Conservation (phyloP, 2,113 vertebrate genomes). For the Columba janthina region DNA sequence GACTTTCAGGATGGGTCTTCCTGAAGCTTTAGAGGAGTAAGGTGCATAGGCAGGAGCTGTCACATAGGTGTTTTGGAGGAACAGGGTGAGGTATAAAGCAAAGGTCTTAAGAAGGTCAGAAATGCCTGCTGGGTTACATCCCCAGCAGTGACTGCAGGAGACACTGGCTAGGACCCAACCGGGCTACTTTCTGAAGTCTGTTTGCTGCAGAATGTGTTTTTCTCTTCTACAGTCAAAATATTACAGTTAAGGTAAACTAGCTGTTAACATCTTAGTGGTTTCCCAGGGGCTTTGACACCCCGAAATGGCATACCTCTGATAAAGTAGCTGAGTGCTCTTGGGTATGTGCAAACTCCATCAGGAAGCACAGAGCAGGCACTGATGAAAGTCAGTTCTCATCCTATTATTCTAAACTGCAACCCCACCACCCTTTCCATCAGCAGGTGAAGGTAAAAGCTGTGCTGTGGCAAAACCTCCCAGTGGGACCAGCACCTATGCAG, state of each 20-base stretch:
- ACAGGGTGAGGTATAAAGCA: neutral
- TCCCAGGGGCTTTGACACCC: neutral
- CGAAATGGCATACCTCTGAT: neutral
- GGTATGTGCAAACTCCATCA: neutral
- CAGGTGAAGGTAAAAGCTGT: too few relatives aligned
- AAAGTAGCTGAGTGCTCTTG: neutral
- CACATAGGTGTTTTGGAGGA: neutral
- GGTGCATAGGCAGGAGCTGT: neutral
- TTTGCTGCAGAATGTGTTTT: neutral
- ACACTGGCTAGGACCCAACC: neutral
- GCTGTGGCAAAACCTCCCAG: too few relatives aligned
- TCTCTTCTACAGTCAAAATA: neutral
- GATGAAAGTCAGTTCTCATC: accelerated
- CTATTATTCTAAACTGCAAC: neutral
- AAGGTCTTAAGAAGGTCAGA: neutral
- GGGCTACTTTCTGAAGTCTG: neutral
- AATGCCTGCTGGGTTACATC: neutral
- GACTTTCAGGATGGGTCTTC: neutral
- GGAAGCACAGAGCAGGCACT: neutral
- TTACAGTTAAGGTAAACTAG: neutral
- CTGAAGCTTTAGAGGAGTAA: neutral
- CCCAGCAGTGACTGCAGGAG: neutral
- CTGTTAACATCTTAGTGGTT: neutral
- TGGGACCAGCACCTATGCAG: neutral
- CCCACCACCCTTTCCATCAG: neutral